phyloP scores from a whole-genome alignment of 2,797 vertebrate species.

The Schizopygopsis pylzovi region DNA sequence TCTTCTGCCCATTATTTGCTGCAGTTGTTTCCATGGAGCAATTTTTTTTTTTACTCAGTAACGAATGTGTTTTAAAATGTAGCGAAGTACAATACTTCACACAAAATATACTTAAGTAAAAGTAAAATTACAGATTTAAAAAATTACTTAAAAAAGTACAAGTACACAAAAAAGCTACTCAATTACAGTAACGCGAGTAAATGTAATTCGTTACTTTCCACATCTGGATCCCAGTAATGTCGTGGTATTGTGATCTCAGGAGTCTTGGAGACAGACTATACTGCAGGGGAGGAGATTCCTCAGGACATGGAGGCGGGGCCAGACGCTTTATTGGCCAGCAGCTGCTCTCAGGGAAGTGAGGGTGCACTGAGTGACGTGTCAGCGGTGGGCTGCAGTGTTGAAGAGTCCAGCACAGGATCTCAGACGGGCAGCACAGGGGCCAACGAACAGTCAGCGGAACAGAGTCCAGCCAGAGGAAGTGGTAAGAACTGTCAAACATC shows the following conservation, averaged over 20 bases:
- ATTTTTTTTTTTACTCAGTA: too few species aligned
- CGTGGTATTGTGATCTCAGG: constrained; percentile 73
- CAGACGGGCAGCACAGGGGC: constrained; percentile 66
- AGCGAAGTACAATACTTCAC: too few species aligned
- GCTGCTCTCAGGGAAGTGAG: constrained; percentile 89
- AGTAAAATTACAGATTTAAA: too few species aligned
- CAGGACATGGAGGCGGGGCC: constrained; percentile 84
- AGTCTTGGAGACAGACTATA: constrained; percentile 91
- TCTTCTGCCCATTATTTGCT: too few species aligned
- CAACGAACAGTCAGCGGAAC: constrained; percentile 76
- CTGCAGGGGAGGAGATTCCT: constrained; percentile 86
- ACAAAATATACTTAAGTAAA: too few species aligned
- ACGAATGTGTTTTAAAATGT: too few species aligned
- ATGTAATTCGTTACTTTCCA: too few species aligned
- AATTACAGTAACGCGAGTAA: too few species aligned
- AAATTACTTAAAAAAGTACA: too few species aligned
- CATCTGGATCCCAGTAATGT: neutral
- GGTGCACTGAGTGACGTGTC: constrained; percentile 83
- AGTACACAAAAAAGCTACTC: too few species aligned
- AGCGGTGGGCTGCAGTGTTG: constrained; percentile 83
- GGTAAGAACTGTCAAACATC: constrained; percentile 60
- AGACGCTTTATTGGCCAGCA: constrained; percentile 89
- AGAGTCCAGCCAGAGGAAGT: constrained; percentile 67
- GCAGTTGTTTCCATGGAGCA: too few species aligned
- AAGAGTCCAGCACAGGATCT: constrained; percentile 78